Conservation (phyloP, 2,113 vertebrate genomes). For the Istiophorus platypterus region DNA sequence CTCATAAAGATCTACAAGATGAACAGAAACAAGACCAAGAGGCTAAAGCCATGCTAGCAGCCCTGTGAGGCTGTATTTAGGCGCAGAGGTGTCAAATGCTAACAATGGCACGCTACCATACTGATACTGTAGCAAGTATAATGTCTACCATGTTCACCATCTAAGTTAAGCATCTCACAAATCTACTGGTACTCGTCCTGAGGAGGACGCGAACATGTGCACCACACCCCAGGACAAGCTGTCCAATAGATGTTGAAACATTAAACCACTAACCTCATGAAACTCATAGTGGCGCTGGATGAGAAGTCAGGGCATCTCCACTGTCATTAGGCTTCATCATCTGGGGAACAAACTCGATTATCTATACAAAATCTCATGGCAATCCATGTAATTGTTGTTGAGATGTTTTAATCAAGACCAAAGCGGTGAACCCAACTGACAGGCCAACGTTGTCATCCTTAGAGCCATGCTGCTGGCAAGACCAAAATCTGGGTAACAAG, state of each 20-base stretch:
- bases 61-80: not conserved
- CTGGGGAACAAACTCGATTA: not conserved
- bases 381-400: not conserved
- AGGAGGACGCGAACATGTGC: not conserved
- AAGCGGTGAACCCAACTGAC: not conserved
- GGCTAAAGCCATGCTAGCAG: too few relatives aligned
- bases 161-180: not conserved
- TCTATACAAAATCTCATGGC: not conserved
- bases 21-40: constrained; percentile 26
- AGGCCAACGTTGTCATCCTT: not conserved
- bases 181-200: not conserved
- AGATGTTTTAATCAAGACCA: not conserved
- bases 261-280: not conserved
- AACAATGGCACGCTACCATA: not conserved
- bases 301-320: not conserved
- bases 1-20: constrained; percentile 30
- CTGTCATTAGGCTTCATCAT: not conserved
- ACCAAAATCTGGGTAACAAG: not conserved
- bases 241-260: not conserved
- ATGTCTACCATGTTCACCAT: not conserved
- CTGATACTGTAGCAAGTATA: not conserved
- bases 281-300: too few relatives aligned
- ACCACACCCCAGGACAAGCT: not conserved
- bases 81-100: not conserved
- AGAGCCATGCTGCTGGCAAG: too few relatives aligned